Evolutionary conservation across 2,797 vertebrate species (phyloP).

Genomic region (Sebastiscus albofasciatus): DNA sequence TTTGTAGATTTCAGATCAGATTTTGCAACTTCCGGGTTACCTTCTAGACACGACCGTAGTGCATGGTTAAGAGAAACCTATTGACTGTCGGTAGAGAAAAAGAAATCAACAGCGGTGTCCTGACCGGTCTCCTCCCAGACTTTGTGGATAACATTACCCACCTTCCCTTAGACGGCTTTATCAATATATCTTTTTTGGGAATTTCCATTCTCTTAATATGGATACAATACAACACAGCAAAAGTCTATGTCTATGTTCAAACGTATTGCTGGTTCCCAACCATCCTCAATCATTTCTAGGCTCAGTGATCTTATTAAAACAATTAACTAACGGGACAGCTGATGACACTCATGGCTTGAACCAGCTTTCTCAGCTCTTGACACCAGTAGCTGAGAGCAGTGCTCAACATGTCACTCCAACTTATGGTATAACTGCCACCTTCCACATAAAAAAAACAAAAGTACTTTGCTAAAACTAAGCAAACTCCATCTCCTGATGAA

Average conservation of each 20-base stretch:
- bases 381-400: background rate
- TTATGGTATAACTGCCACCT: background rate
- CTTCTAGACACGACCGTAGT: too few species aligned
- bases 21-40: too few species aligned
- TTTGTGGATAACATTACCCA: background rate
- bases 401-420: background rate
- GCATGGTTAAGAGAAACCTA: background rate
- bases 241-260: too few species aligned
- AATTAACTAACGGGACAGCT: background rate
- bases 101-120: background rate
- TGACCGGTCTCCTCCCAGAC: background rate
- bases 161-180: background rate
- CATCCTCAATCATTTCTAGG: background rate
- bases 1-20: too few species aligned
- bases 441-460: background rate
- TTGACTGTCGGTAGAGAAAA: too few species aligned
- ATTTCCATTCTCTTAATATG: background rate
- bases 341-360: background rate
- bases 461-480: background rate
- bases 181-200: background rate
- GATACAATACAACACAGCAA: background rate
- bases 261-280: background rate
- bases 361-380: background rate
- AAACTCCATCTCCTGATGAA: background rate
- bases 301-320: background rate